Evolutionary conservation across 2,797 vertebrate genomes (phyloP), one percentile per base, ranked within the genome.

Genomic region (Galaxias olidus): DNA sequence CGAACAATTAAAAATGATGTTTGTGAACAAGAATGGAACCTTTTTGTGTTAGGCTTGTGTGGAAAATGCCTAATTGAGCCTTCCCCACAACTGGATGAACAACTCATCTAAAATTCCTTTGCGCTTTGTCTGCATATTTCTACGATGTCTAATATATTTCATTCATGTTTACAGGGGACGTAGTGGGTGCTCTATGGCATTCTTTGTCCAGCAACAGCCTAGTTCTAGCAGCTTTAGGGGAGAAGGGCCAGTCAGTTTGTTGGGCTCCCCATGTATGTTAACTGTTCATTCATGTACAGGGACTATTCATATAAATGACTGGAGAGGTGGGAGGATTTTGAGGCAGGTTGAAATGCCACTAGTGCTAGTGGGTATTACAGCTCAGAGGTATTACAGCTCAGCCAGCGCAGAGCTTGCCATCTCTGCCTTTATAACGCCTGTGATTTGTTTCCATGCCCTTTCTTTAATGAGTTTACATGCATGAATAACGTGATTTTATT

Each of bases 211-310:
- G 19, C 13, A 7, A 18, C 19, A 19, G 57, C 4, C 55, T 45
- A 14, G 9, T 45, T 20, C 46, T n/a, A n/a, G n/a, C n/a, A n/a
- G 43, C 57, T 59, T 46, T n/a, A 19, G 53, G 43, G 19, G 19
- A 10, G 11, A 44, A 56, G 44, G 18, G n/a, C n/a, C 41, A 4
- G 12, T 45, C 30, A 55, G 11, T 59, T n/a, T 9, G 57, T 15
- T 10, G 46, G 14, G 53, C 42, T 68, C 42, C 61, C 75, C 65
- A 62, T 63, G 68, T 79, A 43, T 72, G 68, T n/a, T 14, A 69
- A 62, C 61, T 79, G 77, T 61, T 72, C 63, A 70, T 68, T 50
- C 58, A 66, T 74, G 72, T 76, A 59, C 72, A n/a, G 73, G 44
- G 49, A 50, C 18, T 61, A 11, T 49, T 58, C 49, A 54, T 45